phyloP scores from a whole-genome alignment of 1,140 invertebrate species.

The Sogatella furcifera region DNA sequence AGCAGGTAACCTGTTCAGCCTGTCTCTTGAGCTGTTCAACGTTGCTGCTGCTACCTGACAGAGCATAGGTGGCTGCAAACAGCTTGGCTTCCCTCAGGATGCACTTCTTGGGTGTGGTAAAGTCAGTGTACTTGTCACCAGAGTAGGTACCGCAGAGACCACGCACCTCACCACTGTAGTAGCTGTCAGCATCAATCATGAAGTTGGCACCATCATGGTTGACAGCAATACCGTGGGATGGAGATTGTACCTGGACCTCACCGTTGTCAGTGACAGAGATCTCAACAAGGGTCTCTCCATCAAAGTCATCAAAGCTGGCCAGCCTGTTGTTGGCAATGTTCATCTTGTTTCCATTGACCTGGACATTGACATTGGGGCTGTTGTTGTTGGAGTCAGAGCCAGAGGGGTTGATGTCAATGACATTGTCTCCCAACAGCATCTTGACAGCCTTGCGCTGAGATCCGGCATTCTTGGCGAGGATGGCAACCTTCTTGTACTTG shows the following conservation, averaged over 20 bases:
- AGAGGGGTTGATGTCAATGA: constrained; percentile 24
- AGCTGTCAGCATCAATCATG: constrained; percentile 31
- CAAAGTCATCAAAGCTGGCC: constrained; percentile 22
- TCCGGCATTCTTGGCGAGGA: constrained; percentile 32
- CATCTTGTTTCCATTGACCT: constrained; percentile 29
- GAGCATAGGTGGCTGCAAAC: constrained; percentile 43
- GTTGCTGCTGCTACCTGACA: constrained; percentile 34
- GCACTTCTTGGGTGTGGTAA: constrained; percentile 43
- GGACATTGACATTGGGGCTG: constrained; percentile 23
- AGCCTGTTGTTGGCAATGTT: constrained; percentile 21
- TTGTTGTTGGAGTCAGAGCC: constrained; percentile 22
- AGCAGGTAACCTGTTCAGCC: constrained; percentile 26
- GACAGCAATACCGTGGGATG: constrained; percentile 35
- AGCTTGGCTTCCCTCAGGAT: constrained; percentile 35
- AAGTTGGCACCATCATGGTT: constrained; percentile 42
- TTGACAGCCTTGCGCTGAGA: constrained; percentile 28
- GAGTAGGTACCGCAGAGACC: constrained; percentile 55
- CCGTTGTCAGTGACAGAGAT: constrained; percentile 36
- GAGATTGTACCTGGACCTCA: constrained; percentile 35
- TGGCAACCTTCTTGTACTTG: constrained; percentile 25
- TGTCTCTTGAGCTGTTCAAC: constrained; percentile 29
- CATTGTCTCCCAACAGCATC: constrained; percentile 27
- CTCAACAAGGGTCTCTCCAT: constrained; percentile 32
- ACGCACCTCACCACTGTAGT: constrained; percentile 38
- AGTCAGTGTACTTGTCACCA: constrained; percentile 42